Base-by-base conservation (phyloP, 2,888 invertebrate genomes). In the Glaucopsyche alexis region DNA sequence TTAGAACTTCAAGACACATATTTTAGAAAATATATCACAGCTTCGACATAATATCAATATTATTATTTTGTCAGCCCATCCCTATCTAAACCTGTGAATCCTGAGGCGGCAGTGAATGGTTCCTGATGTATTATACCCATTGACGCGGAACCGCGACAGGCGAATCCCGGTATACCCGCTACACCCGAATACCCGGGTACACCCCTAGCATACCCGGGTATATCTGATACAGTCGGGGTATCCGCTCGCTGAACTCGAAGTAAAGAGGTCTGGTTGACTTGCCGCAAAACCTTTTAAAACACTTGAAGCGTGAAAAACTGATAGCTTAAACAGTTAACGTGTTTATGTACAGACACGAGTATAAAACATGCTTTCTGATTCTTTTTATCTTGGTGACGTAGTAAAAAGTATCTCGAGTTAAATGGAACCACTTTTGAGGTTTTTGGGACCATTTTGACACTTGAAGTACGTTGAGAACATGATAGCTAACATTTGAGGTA, bases 101-200 rank as follows among this genome's bases (percentile, higher is more conserved):
- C 85, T 83, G 84, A 82, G 87, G 87, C 87, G 87, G 84, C 80
- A 78, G 85, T 92, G 90, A 92, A 92, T 90, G 88, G 88, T 83
- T 80, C 79, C 85, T 90, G 92, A 92, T 91, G 92, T 91, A 89
- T 90, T 88, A 88, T 85, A 87, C 84, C 80, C 87, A 81, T 83
- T 87, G 88, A 86, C 81, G 81, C 81, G 88, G 85, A 91, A 89
- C 84, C 85, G 84, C 83, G 80, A 83, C 85, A 82, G 81, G 79
- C 83, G 81, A 84, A 83, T 85, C 60, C 60, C 29, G 19, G 19
- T 29, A 60, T 47, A 29, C 29, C 29, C 29, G 29, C 11, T 29
- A 9, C 3, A 8, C 16, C 52, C 52, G 16, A 16, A 16, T 84
- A 84, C 40, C 52, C 52, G 42, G 40, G 52, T 55, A 55, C 55